These are phyloP conservation scores for Coccyzus lansbergi DNA, from an alignment of 2,797 vertebrate species.

Conservation along the genomic window DNA sequence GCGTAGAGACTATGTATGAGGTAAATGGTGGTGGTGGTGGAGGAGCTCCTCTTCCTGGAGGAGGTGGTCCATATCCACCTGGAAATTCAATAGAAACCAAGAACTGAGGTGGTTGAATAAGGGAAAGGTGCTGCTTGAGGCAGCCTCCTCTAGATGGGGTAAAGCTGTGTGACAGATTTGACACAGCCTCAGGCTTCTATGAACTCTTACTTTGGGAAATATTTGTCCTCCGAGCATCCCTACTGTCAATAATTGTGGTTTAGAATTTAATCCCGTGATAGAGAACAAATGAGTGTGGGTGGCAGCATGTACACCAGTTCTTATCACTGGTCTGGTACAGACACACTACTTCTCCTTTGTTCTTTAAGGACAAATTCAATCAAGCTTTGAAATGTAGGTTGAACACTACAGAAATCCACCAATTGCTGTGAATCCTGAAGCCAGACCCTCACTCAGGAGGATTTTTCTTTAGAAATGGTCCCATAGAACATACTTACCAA, in stretches of 20 bases:
- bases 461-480: not conserved
- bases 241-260: conserved; percentile 20
- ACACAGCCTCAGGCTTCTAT: not conserved
- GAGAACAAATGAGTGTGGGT: not conserved
- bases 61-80: conserved; percentile 93
- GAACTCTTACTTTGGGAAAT: not conserved
- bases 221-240: conserved; percentile 12
- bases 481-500: conserved; percentile 83
- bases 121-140: not conserved
- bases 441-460: not conserved
- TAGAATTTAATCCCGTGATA: not conserved
- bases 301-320: not conserved
- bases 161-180: not conserved
- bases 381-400: conserved; percentile 31
- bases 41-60: conserved; percentile 90
- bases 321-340: not conserved
- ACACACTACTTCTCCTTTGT: not conserved
- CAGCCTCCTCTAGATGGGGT: conserved; percentile 23
- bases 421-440: not conserved
- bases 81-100: not conserved
- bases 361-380: conserved; percentile 37
- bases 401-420: conserved; percentile 16
- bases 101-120: not conserved
- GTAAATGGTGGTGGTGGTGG: conserved; percentile 94
- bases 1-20: conserved; percentile 94